Percentiles rank a stretch among this genome's conserved stretches.
phyloP scores from a whole-genome alignment of 2,797 vertebrate species.

The Chelidonichthys spinosus region DNA sequence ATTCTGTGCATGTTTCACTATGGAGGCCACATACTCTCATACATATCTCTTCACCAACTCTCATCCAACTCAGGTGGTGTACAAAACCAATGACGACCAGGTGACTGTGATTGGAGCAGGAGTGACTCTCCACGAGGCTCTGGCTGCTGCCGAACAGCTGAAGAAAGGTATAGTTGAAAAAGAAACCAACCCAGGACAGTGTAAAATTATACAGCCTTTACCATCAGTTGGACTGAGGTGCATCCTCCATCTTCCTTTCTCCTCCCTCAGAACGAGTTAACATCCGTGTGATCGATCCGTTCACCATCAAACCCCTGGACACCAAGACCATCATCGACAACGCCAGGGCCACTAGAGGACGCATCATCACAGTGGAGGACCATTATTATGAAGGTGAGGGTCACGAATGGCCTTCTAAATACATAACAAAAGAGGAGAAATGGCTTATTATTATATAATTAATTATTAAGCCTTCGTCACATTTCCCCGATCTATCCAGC shows the following conservation, averaged over 20 bases:
- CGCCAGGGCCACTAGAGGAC: slow-evolving; percentile 90
- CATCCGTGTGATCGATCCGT: slow-evolving; percentile 92
- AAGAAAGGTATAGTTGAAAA: slow-evolving; percentile 88
- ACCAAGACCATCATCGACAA: slow-evolving; percentile 91
- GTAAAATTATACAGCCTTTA: not conserved
- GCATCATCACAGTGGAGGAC: slow-evolving; percentile 95
- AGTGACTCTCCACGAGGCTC: slow-evolving; percentile 93
- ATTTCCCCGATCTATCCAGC: not conserved
- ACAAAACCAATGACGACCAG: slow-evolving; percentile 93
- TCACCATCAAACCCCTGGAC: slow-evolving; percentile 97
- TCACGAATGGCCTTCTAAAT: not conserved
- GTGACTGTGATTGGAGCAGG: slow-evolving; percentile 93
- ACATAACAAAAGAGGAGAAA: not conserved
- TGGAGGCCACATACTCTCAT: not conserved
- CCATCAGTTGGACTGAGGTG: slow-evolving; percentile 1
- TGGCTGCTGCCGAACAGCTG: slow-evolving; percentile 91
- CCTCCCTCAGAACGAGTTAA: slow-evolving; percentile 87
- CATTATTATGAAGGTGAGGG: slow-evolving; percentile 94
- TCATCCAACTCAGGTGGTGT: slow-evolving; percentile 84
- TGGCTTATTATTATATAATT: not conserved
- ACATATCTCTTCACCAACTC: not conserved
- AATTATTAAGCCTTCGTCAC: not conserved
- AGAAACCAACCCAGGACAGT: not conserved
- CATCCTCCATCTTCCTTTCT: slow-evolving; percentile 9
- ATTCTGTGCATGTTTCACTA: not conserved